Base-by-base conservation (phyloP, 2,797 vertebrate species). In the Fratercula arctica region DNA sequence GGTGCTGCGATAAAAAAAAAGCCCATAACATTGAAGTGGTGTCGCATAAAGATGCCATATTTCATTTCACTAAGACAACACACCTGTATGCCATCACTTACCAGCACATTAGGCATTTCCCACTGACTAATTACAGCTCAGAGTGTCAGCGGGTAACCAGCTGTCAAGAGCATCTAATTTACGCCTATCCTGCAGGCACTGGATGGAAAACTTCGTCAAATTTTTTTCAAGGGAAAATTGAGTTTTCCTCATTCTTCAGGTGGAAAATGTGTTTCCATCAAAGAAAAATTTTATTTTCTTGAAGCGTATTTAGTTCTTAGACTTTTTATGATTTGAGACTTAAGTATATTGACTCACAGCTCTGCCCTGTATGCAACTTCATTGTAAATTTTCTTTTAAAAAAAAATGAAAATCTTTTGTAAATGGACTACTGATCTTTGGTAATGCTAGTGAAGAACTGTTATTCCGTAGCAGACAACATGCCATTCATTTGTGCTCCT, bases 11-110 rank as follows among this genome's bases (percentile, higher is more conserved):
- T 25, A 5, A 83, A 25, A 68, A 24, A n/a, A 28, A 29, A 6
- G 0, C 9, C 7, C 39, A 18, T 54, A 39, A 25, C 1, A 6
- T 1, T 20, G 16, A 23, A 60, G 46, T 7, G 28, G 4, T 57
- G 23, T 3, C 50, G 59, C 29, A 35, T 39, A 21, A 35, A 29
- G 60, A 63, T 18, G 39, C 19, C 8, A 0, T 33, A 10, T 24
- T 79, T 79, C 16, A 1, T 79, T 57, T 66, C 50, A 37, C 17
- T 5, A 3, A n/a, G 21, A 28, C 3, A 18, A 43, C 26, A 23
- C 17, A 31, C 2, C 54, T 73, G 26, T 41, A 43, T 33, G 13
- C 1, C 18, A 33, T 53, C 14, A 13, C 45, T 73, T 69, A 37
- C 8, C 46, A 63, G 66, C 23, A 23, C 5, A 13, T 50, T 10